Evolutionary conservation across 2,797 vertebrate genomes (phyloP), one percentile per base, ranked within the genome.

Genomic region (Eremophila alpestris): DNA sequence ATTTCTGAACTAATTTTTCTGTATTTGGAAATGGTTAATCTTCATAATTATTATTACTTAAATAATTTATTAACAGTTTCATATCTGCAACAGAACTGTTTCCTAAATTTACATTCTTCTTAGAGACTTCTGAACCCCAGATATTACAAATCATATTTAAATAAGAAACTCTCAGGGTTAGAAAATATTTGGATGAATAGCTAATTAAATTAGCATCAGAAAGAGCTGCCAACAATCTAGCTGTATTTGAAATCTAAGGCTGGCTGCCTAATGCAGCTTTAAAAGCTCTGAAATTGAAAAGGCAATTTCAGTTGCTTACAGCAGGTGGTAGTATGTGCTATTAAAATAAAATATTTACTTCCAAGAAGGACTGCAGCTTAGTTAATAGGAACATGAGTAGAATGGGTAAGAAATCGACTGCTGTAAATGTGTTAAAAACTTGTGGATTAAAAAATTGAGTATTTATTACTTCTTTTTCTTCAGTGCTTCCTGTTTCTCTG

Each of bases 321-420:
- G 97, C 89, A 97, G 98, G 93, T 97, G 98, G 97, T 95, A 96
- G 97, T 91, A 94, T 89, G 55, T 90, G 87, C 85, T 70, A 93
- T 95, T 91, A 93, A 91, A 95, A 96, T 92, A 70, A 92, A 92
- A 88, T 91, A 90, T 75, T 87, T 92, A 68, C 89, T 93, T 86
- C 76, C 62, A 70, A 69, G 65, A 76, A 93, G 68, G 30, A 43
- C 65, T 76, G 34, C 21, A 55, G 79, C 48, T 94, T 88, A 74
- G 76, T 93, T 94, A 95, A 76, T 89, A 94, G 81, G 71, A 73
- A 38, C 65, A 83, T 59, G 54, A 73, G 45, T 83, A 81, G 74
- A 95, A 95, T 18, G 62, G 52, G 52, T 51, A 94, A 93, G 74
- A 83, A 88, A 95, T 90, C 12, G 18, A 92, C 79, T 64, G 30